Evolutionary conservation across 1,140 invertebrate species (phyloP).

Genomic region (Diorhabda carinulata): DNA sequence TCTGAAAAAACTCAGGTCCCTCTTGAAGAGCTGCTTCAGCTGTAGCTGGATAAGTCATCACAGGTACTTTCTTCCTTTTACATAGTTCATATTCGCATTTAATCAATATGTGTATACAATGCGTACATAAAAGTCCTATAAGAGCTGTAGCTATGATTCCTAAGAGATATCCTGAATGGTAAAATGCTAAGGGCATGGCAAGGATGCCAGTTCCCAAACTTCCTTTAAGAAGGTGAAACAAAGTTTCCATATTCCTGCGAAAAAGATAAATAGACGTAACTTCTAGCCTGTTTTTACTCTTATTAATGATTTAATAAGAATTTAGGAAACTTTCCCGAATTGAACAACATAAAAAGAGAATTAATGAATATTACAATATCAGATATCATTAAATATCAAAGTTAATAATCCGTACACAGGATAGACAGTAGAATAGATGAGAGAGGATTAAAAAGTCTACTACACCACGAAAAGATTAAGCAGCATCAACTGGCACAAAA

Average conservation of each 20-base stretch:
- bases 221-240: slow-evolving; percentile 78
- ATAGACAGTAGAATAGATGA: no score
- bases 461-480: no score
- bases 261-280: slow-evolving; percentile 4
- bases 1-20: slow-evolving; percentile 60
- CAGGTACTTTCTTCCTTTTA: slow-evolving; percentile 61
- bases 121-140: slow-evolving; percentile 72
- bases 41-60: slow-evolving; percentile 66
- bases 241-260: slow-evolving; percentile 69
- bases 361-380: no score
- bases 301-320: no score
- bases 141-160: slow-evolving; percentile 64
- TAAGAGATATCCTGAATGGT: slow-evolving; percentile 68
- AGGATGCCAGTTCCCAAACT: slow-evolving; percentile 87
- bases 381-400: no score
- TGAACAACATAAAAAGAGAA: no score
- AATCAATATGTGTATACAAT: slow-evolving; percentile 74
- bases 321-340: no score
- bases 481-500: no score
- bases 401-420: no score
- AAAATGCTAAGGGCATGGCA: slow-evolving; percentile 83
- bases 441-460: no score
- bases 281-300: no score
- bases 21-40: slow-evolving; percentile 65
- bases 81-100: slow-evolving; percentile 66